Evolutionary conservation across 2,797 vertebrate species (phyloP), one percentile per base, ranked within the genome.

Genomic region (Myotis findleyi): DNA sequence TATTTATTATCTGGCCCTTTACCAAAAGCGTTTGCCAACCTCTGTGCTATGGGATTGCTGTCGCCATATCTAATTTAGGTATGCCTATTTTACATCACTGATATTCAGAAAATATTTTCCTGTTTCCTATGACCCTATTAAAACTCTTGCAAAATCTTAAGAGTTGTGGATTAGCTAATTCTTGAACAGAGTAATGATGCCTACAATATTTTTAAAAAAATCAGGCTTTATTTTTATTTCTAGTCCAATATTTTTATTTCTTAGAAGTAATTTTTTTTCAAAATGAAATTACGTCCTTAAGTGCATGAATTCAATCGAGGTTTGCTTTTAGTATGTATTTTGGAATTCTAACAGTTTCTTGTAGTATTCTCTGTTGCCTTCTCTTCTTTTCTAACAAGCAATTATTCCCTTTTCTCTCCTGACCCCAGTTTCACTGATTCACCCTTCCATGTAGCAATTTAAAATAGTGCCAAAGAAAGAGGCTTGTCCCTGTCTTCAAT

Each of bases 381-480:
- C 44, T 18, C n/a, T 82, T 82, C 86, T 96, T 95, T 95, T 95
- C 80, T 92, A 96, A 59, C 27, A 94, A 62, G n/a, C 71, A 95
- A 8, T 47, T 92, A 95, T 72, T 64, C 89, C 62, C 7, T 62
- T 91, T 89, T 6, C 4, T 13, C 1, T 20, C 2, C 36, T 97
- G 94, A 97, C 79, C 86, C 91, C 88, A 76, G 51, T 94, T 96
- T 97, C 82, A 92, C 66, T 71, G 73, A 90, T 73, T 92, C 47
- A 91, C 72, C 30, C 88, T 98, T 20, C 44, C 79, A 94, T 72
- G 82, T 27, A 97, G 95, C 94, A 97, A 93, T 97, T 98, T 97
- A 97, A 98, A 97, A 71, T 62, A 96, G 83, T 98, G 91, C 97
- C 96, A 97, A 81, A n/a, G 82, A 93, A 97, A 97, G 94, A 85